phyloP scores from a whole-genome alignment of 2,888 invertebrate species.

The Scrobipalpa atriplicella region DNA sequence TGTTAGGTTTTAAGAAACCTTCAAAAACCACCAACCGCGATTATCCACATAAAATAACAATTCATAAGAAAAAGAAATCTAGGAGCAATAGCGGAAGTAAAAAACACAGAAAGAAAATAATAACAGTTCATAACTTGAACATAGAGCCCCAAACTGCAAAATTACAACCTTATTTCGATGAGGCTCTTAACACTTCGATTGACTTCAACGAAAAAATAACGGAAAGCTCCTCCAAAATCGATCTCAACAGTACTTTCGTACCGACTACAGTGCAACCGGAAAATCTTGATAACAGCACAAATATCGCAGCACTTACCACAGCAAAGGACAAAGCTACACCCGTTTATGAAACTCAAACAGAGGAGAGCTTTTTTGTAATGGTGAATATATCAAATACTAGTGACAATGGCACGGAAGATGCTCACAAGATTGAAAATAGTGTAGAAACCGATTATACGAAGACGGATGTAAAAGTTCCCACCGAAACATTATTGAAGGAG shows the following conservation, averaged over 20 bases:
- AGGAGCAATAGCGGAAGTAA: conserved; percentile 56
- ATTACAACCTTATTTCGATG: conserved; percentile 28
- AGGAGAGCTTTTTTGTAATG: conserved; percentile 52
- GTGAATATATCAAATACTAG: conserved; percentile 56
- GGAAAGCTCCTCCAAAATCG: conserved; percentile 3
- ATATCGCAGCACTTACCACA: conserved; percentile 34
- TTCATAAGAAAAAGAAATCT: conserved; percentile 72
- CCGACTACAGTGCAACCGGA: background rate
- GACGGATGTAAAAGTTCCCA: conserved; percentile 44
- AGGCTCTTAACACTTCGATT: conserved; percentile 9
- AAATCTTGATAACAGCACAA: background rate
- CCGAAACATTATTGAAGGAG: conserved; percentile 38
- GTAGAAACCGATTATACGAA: conserved; percentile 61
- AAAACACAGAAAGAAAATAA: conserved; percentile 66
- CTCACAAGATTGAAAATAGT: conserved; percentile 55
- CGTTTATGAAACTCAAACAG: conserved; percentile 47
- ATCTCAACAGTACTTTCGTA: background rate
- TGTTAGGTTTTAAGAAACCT: conserved; percentile 54
- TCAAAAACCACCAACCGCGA: conserved; percentile 41
- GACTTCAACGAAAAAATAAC: conserved; percentile 6
- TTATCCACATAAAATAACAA: conserved; percentile 58
- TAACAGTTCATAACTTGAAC: conserved; percentile 63
- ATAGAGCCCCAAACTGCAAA: conserved; percentile 49
- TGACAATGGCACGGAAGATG: conserved; percentile 45
- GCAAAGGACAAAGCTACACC: conserved; percentile 37